These are phyloP conservation scores for Metacarcinus magister DNA, from an alignment of 2,888 invertebrate species.

Conservation along the genomic window DNA sequence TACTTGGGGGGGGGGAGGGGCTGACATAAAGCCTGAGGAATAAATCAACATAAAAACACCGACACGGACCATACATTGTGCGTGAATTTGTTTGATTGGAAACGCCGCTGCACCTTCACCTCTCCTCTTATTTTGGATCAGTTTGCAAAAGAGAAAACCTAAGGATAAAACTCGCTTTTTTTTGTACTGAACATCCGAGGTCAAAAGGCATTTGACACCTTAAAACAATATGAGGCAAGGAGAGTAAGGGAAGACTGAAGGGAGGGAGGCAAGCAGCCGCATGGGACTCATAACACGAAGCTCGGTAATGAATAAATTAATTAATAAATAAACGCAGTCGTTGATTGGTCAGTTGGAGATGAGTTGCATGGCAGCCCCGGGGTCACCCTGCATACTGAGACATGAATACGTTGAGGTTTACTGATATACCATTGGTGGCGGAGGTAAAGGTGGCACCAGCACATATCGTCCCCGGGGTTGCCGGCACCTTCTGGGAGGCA, in stretches of 20 bases:
- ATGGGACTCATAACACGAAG: constrained; percentile 16
- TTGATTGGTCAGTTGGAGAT: constrained; percentile 49
- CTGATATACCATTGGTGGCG: neutral
- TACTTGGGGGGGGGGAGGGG: neutral
- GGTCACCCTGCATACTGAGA: neutral
- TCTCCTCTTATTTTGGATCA: constrained; percentile 9
- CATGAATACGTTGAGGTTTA: neutral
- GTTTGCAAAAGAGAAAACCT: constrained; percentile 6
- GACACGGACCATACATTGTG: constrained; percentile 19
- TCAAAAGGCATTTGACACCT: neutral
- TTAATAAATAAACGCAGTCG: neutral
- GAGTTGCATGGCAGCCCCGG: neutral
- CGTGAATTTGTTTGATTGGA: constrained; percentile 33
- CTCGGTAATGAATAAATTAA: neutral
- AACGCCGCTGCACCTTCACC: constrained; percentile 9
- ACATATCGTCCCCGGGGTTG: neutral
- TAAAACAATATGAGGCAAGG: neutral
- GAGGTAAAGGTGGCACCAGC: neutral
- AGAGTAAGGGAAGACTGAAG: constrained; percentile 6
- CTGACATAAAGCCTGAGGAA: neutral
- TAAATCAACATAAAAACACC: neutral
- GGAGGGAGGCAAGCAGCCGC: constrained; percentile 36
- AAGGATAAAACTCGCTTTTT: neutral
- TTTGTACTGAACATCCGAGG: neutral
- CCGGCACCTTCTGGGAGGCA: neutral